Percentiles rank a stretch among this genome's conserved stretches.
These are phyloP conservation scores for Pseudobourletiella spinata DNA, from an alignment of 1,140 invertebrate genomes.

Conservation along the genomic window DNA sequence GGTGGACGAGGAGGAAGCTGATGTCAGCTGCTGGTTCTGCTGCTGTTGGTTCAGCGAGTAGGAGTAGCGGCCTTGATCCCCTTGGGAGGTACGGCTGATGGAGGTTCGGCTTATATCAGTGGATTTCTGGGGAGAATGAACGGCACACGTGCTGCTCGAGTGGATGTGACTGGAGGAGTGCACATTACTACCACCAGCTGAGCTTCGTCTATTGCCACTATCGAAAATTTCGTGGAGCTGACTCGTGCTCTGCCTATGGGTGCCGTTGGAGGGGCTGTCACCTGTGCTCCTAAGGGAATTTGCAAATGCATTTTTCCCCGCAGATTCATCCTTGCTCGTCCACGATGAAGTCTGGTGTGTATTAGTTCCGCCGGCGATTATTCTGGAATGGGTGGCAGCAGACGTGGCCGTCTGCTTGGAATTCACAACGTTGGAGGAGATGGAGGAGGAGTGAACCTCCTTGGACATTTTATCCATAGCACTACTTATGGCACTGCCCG, in stretches of 20 bases:
- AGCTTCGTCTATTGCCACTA: not conserved
- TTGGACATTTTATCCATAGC: not conserved
- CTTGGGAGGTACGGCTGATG: not conserved
- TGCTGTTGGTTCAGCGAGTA: conserved; percentile 3
- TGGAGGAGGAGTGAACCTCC: conserved; percentile 2
- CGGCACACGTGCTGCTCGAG: not conserved
- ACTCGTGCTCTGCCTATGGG: not conserved
- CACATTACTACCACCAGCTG: not conserved
- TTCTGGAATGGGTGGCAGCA: conserved; percentile 1
- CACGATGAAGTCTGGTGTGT: not conserved
- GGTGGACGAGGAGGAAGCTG: not conserved
- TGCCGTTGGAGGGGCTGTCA: not conserved
- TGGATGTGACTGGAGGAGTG: not conserved
- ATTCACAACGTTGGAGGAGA: not conserved
- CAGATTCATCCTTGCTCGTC: conserved; percentile 27
- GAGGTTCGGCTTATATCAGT: not conserved
- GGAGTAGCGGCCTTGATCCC: not conserved
- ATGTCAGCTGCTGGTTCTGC: conserved; percentile 11
- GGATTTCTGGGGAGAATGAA: not conserved
- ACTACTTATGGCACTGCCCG: not conserved
- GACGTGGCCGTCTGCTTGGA: not conserved
- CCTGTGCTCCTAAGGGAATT: conserved; percentile 14
- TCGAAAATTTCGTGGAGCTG: not conserved
- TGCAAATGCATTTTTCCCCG: conserved; percentile 23
- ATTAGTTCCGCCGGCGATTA: not conserved